Evolutionary conservation across 2,113 vertebrate genomes (phyloP).

Genomic region (Callospermophilus lateralis): DNA sequence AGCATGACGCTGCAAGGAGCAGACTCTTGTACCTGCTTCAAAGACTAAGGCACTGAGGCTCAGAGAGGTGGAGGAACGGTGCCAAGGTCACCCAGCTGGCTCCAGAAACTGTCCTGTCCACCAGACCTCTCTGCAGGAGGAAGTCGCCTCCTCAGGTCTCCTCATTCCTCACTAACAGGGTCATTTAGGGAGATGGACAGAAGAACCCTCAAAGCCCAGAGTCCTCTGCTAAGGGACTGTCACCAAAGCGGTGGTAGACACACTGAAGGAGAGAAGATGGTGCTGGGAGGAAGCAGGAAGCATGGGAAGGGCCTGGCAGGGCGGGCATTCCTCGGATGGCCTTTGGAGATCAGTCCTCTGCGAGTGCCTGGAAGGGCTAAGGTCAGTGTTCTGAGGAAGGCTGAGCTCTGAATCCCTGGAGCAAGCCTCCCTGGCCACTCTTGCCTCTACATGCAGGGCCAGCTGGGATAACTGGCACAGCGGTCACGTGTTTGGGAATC

Average conservation of each 20-base stretch:
- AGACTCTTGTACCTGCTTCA: conserved; percentile 18
- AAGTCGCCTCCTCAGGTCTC: not conserved
- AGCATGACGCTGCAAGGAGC: not conserved
- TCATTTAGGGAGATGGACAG: not conserved
- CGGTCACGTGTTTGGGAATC: not conserved
- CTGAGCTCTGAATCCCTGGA: not conserved
- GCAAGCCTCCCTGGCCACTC: not conserved
- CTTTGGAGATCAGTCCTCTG: not conserved
- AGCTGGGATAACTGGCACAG: not conserved
- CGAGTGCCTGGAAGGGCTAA: not conserved
- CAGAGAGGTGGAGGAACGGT: not conserved
- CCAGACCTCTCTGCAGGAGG: not conserved
- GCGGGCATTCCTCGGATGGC: not conserved
- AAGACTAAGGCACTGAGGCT: not conserved
- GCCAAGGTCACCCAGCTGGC: not conserved
- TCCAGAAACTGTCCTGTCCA: not conserved
- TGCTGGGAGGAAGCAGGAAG: not conserved
- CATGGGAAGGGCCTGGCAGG: not conserved
- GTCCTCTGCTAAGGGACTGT: not conserved
- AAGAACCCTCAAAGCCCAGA: not conserved
- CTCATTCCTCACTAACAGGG: not conserved
- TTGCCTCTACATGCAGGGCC: not conserved
- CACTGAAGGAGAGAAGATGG: fast-evolving
- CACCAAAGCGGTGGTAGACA: not conserved
- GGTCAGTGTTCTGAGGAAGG: not conserved